phyloP scores from a whole-genome alignment of 2,113 vertebrate species.

The Callopanchax toddi region DNA sequence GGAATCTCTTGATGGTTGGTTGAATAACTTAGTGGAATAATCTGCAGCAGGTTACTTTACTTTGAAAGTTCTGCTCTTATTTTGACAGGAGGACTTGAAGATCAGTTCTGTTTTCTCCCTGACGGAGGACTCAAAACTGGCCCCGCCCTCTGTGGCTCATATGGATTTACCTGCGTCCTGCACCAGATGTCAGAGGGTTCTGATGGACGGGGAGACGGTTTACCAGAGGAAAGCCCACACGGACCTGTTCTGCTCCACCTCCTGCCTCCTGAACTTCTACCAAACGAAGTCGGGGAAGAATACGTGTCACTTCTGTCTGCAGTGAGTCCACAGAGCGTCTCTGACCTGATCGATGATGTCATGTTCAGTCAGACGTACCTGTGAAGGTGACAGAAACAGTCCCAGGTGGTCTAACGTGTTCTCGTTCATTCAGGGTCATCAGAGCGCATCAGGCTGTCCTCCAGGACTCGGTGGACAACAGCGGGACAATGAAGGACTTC shows the following conservation, averaged over 20 bases:
- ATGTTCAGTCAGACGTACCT: too few species aligned
- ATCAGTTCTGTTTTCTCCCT: constrained; percentile 87
- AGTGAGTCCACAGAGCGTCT: constrained; percentile 76
- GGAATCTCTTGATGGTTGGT: too few species aligned
- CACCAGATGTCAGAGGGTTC: constrained; percentile 87
- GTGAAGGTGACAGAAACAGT: too few species aligned
- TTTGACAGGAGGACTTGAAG: constrained; percentile 84
- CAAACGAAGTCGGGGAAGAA: constrained; percentile 82
- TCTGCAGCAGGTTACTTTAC: neutral
- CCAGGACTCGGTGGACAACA: constrained; percentile 84
- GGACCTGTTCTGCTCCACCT: constrained; percentile 90
- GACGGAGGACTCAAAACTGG: constrained; percentile 69
- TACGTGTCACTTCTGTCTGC: constrained; percentile 90
- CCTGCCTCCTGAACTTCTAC: constrained; percentile 58
- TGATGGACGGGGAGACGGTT: constrained; percentile 90
- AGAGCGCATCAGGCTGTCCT: constrained; percentile 84
- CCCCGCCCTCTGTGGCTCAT: constrained; percentile 22
- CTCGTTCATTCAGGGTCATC: constrained; percentile 80
- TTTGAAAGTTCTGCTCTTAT: constrained; percentile 25
- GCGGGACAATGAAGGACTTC: constrained; percentile 84
- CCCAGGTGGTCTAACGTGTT: too few species aligned
- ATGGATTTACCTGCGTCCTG: constrained; percentile 82
- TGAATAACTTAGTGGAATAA: neutral
- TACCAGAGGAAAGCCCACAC: constrained; percentile 92
- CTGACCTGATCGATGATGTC: too few species aligned